Base-by-base conservation (phyloP, 2,113 vertebrate species). In the Lampris incognitus region DNA sequence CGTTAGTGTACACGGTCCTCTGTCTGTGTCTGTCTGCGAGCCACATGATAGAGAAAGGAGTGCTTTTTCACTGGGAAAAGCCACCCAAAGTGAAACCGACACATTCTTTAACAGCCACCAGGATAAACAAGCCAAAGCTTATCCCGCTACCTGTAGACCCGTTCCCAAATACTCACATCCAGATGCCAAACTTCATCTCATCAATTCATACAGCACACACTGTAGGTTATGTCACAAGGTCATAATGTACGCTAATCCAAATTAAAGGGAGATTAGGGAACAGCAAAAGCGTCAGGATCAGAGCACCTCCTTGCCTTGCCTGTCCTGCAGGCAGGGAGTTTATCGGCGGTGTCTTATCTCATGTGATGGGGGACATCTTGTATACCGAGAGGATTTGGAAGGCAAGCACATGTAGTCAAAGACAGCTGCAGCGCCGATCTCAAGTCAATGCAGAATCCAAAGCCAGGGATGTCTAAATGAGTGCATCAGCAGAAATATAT, bases 401-500 rank as follows among this genome's bases (percentile, higher is more conserved):
- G 66, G 56, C 2, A 64, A 24, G 44, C 0, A 5, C 5, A n/a
- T 7, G 42, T 63, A 63, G 42, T 46, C 41, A 38, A 49, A 51
- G 37, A 24, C 44, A 50, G 50, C 39, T 49, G 6, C 4, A 46
- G 3, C 55, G 36, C 41, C 44, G 44, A 42, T 56, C 58, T 41
- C 46, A 49, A 44, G 74, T 72, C 0, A 41, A 46, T 66, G 40
- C 39, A 57, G n/a, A 74, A 66, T 60, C 58, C 9, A 61, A 44
- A 36, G 37, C 24, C 9, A 49, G 50, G 11, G 56, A 42, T 72
- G 52, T 48, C 66, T n/a, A 46, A 49, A 83, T 77, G 55, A 70
- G 71, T 58, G 66, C 37, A 66, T 84, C 71, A 87, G 75, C 76
- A 86, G 60, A 89, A 88, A 85, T 5, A 3, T 55, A 1, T 6